These are phyloP conservation scores for Amphimallon solstitiale DNA, from an alignment of 2,888 invertebrate genomes.

Conservation along the genomic window DNA sequence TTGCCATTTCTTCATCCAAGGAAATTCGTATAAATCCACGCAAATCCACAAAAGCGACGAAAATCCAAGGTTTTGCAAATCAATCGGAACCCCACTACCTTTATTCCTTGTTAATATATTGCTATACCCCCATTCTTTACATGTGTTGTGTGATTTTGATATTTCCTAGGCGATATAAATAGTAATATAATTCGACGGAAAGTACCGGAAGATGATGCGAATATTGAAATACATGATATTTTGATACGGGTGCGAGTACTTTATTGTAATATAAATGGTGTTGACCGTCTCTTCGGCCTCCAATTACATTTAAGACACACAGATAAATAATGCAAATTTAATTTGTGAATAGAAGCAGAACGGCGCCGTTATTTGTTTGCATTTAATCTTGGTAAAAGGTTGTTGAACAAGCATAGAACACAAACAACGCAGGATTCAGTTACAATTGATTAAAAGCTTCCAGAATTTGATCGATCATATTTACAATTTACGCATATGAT, in stretches of 20 bases:
- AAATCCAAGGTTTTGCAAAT: no score
- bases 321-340: conserved; percentile 61
- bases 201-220: no score
- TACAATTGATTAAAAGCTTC: conserved; percentile 61
- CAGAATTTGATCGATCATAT: conserved; percentile 22
- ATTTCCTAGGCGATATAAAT: no score
- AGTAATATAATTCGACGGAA: no score
- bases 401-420: conserved; percentile 57
- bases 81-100: no score
- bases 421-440: conserved; percentile 61
- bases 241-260: not conserved
- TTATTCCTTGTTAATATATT: no score
- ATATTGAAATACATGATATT: not conserved
- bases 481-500: conserved; percentile 17
- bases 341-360: conserved; percentile 56
- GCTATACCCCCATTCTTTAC: no score
- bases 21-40: no score
- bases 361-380: conserved; percentile 59
- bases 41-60: no score
- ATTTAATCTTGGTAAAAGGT: conserved; percentile 64
- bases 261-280: not conserved
- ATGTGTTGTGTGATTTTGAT: no score
- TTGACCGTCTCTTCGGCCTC: conserved; percentile 39
- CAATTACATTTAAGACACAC: conserved; percentile 49
- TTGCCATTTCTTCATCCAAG: no score